Percentiles rank a stretch among this genome's conserved stretches.
phyloP scores from a whole-genome alignment of 2,113 vertebrate genomes.

The Coturnix japonica region DNA sequence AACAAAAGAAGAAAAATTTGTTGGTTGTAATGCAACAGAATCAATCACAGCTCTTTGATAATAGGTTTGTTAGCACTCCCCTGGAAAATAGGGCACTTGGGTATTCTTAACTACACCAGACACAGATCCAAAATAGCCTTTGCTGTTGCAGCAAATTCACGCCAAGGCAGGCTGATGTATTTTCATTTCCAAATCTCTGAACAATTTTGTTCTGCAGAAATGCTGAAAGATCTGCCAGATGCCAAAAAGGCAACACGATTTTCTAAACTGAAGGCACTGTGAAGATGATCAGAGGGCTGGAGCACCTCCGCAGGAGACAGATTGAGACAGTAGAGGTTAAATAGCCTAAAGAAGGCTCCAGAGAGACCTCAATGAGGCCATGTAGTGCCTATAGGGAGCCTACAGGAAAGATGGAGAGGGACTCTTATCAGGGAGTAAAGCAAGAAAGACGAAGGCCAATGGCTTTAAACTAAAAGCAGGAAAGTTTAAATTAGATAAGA shows the following conservation, averaged over 20 bases:
- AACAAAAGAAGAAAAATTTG: slow-evolving; percentile 35
- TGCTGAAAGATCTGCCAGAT: neutral
- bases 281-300: neutral
- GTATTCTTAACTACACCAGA: slow-evolving; percentile 22
- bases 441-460: neutral
- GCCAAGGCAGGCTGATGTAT: neutral
- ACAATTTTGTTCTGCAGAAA: neutral
- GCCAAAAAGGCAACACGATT: neutral
- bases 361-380: neutral
- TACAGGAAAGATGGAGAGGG: neutral
- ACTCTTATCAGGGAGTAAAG: neutral
- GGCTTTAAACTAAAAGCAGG: neutral
- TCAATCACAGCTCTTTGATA: slow-evolving; percentile 30
- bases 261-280: neutral
- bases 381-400: neutral
- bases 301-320: neutral
- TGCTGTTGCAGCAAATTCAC: neutral
- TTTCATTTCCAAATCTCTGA: neutral
- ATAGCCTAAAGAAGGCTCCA: neutral
- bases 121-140: neutral
- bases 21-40: slow-evolving; percentile 25
- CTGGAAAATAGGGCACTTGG: neutral
- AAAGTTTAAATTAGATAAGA: neutral
- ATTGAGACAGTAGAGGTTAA: neutral
- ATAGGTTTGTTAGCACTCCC: slow-evolving; percentile 4